Percentiles rank a stretch among this genome's conserved stretches.
Evolutionary conservation across 1,140 invertebrate genomes (phyloP).

Genomic region (Neomicropteryx cornuta): DNA sequence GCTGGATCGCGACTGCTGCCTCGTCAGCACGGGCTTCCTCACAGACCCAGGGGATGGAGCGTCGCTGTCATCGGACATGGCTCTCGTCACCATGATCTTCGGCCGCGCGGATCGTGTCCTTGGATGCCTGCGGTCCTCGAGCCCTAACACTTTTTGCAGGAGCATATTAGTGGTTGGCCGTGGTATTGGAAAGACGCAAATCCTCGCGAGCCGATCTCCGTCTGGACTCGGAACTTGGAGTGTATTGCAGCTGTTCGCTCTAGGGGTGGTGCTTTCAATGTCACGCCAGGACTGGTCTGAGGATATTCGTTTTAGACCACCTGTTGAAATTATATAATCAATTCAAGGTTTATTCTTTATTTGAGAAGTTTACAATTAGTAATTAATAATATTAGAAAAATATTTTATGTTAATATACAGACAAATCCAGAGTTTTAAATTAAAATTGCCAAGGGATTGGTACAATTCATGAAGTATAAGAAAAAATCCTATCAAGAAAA

Average conservation of each 20-base stretch:
- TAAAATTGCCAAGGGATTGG: too few relatives aligned
- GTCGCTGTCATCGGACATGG: constrained; percentile 58
- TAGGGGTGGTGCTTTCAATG: constrained; percentile 28
- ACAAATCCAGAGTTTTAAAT: too few relatives aligned
- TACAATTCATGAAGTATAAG: too few relatives aligned
- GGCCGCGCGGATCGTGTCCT: constrained; percentile 34
- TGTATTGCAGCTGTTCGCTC: constrained; percentile 36
- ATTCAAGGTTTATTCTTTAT: too few relatives aligned
- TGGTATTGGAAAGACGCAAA: constrained; percentile 30
- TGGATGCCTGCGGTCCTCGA: constrained; percentile 22
- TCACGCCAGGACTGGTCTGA: constrained; percentile 31
- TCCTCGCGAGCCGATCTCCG: constrained; percentile 25
- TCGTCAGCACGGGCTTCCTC: constrained; percentile 32
- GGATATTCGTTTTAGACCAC: constrained; percentile 31
- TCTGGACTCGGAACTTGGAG: constrained; percentile 39
- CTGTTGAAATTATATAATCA: too few relatives aligned
- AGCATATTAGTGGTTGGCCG: constrained; percentile 39
- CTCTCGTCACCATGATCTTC: constrained; percentile 55
- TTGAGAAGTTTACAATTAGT: too few relatives aligned
- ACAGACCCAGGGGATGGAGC: constrained; percentile 27
- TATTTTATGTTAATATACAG: too few relatives aligned
- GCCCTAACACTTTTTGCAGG: constrained; percentile 40
- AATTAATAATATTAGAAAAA: too few relatives aligned
- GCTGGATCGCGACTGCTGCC: constrained; percentile 42
- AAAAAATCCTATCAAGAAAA: too few relatives aligned